Conservation (phyloP, 2,113 vertebrate genomes). For the Indri indri region DNA sequence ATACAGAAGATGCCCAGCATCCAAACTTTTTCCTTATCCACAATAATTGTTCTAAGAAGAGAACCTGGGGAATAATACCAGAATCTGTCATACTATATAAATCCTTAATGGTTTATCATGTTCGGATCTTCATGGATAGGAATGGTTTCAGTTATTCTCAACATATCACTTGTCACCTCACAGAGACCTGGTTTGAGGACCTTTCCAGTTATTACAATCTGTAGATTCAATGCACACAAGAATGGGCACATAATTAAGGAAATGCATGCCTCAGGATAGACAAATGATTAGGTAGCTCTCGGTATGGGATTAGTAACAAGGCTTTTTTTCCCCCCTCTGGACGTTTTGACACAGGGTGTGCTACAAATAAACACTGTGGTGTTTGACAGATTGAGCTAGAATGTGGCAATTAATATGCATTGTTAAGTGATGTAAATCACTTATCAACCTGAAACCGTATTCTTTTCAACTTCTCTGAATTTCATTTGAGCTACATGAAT, state of each 20-base stretch:
- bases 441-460: not conserved
- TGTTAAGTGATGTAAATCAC: not conserved
- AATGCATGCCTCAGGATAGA: not conserved
- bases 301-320: not conserved
- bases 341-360: not conserved
- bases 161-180: not conserved
- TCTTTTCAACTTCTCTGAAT: not conserved
- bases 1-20: fast-evolving
- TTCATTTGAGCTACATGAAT: not conserved
- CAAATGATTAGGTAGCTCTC: not conserved
- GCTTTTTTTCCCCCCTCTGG: not conserved
- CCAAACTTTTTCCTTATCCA: not conserved
- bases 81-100: not conserved
- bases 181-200: not conserved
- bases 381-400: not conserved
- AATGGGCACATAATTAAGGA: not conserved
- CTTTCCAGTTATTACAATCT: not conserved
- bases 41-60: not conserved
- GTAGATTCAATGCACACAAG: not conserved
- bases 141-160: not conserved
- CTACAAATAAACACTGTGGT: not conserved
- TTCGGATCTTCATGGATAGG: not conserved
- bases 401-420: not conserved
- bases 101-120: not conserved
- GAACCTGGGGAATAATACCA: not conserved